Evolutionary conservation across 2,888 invertebrate genomes (phyloP), one percentile per base, ranked within the genome.

Genomic region (Sphecodes monilicornis): DNA sequence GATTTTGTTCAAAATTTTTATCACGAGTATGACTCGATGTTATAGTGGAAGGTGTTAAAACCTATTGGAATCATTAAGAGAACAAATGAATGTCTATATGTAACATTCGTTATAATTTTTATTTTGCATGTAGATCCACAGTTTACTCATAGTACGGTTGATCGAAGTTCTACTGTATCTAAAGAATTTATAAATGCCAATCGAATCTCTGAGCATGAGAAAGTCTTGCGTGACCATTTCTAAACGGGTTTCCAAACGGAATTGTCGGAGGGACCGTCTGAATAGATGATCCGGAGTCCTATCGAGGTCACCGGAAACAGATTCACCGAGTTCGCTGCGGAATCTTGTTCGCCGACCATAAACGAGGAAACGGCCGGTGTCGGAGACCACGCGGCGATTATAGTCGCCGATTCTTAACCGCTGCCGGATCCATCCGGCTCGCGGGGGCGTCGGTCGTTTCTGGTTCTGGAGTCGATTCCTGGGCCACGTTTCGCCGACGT

Each of bases 401-500:
- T 64, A 32, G 18, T 64, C 64, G 64, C 18, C 32, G 64, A 64
- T 66, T 66, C 64, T 66, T 32, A 22, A 66, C 32, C 64, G 32
- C 29, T 32, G 8, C 64, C 29, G 36, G 54, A 36, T 36, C 10
- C 64, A 1, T 36, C 64, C 64, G 64, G 60, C 26, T 18, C 32
- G 64, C 64, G 29, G 18, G 32, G 36, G 10, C 36, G 32, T 22
- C 32, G 64, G 32, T 10, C 64, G 64, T 66, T 66, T 66, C 68
- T 39, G 68, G 68, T 66, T 68, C 68, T 39, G 39, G 68, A 68
- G 68, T 68, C 39, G 68, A 68, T 68, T 68, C 68, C 68, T 68
- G 68, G 68, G 64, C 64, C n/a, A n/a, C 68, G 68, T 68, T 68
- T 68, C 39, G 39, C 68, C 39, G 39, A 68, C 68, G 36, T 68